Evolutionary conservation across 2,888 invertebrate species (phyloP).

Genomic region (Polydrusus cervinus): DNA sequence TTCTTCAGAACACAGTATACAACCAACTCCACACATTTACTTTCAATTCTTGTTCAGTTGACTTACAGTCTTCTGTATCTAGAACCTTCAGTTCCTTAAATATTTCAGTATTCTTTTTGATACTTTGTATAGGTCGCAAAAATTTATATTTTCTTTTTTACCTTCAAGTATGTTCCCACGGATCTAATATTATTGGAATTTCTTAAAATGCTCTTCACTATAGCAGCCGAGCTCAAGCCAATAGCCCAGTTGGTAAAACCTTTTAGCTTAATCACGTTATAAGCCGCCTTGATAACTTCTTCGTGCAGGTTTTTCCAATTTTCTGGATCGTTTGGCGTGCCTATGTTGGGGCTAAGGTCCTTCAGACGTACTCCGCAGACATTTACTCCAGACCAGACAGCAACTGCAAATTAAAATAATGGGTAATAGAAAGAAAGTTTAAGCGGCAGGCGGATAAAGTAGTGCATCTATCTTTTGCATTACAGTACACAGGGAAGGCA

Average conservation of each 20-base stretch:
- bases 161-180: constrained; percentile 85
- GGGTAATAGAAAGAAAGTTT: too few relatives aligned
- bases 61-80: too few relatives aligned
- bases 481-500: too few relatives aligned
- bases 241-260: constrained; percentile 95
- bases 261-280: constrained; percentile 90
- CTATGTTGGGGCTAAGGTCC: constrained; percentile 84
- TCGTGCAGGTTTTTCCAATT: constrained; percentile 86
- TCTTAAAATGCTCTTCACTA: constrained; percentile 80
- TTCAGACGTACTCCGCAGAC: constrained; percentile 89
- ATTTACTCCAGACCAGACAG: constrained; percentile 95
- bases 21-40: too few relatives aligned
- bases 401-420: constrained; percentile 74
- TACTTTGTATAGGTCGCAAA: too few relatives aligned
- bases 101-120: too few relatives aligned
- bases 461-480: too few relatives aligned
- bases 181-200: constrained; percentile 86
- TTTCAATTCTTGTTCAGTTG: too few relatives aligned
- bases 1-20: too few relatives aligned
- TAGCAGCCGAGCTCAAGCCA: constrained; percentile 83
- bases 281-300: constrained; percentile 89
- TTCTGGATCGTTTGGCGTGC: constrained; percentile 83
- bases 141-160: constrained; percentile 65
- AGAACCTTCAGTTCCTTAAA: too few relatives aligned
- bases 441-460: too few relatives aligned